These are phyloP conservation scores for Thaumatotibia leucotreta DNA, from an alignment of 1,140 invertebrate genomes.

Conservation along the genomic window DNA sequence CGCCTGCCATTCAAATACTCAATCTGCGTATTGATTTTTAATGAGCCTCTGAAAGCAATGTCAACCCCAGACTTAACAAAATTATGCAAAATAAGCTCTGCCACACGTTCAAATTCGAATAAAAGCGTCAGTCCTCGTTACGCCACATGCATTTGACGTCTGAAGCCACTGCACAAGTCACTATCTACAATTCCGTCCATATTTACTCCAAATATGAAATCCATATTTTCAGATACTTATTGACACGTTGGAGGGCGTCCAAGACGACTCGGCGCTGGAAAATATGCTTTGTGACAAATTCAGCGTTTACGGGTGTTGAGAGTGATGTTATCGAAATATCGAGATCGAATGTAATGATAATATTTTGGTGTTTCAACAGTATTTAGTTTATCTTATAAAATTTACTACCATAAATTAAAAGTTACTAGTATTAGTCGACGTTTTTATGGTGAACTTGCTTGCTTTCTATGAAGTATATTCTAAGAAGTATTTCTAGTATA, in stretches of 20 bases:
- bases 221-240: background rate
- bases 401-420: too few species aligned
- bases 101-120: background rate
- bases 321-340: background rate
- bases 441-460: too few species aligned
- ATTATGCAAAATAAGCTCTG: background rate
- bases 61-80: background rate
- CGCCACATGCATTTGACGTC: background rate
- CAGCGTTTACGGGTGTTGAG: background rate
- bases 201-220: background rate
- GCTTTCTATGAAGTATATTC: too few species aligned
- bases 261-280: background rate
- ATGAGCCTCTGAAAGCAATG: too few species aligned
- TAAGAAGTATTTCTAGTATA: too few species aligned
- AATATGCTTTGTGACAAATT: slow-evolving; percentile 4
- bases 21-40: too few species aligned
- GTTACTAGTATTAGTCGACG: too few species aligned
- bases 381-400: too few species aligned
- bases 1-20: too few species aligned
- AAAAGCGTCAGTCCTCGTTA: background rate
- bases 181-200: background rate
- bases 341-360: background rate
- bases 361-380: too few species aligned
- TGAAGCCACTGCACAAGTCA: background rate
- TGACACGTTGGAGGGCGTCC: background rate